Evolutionary conservation across 2,797 vertebrate species (phyloP), one percentile per base, ranked within the genome.

Genomic region (Sphaeramia orbicularis): DNA sequence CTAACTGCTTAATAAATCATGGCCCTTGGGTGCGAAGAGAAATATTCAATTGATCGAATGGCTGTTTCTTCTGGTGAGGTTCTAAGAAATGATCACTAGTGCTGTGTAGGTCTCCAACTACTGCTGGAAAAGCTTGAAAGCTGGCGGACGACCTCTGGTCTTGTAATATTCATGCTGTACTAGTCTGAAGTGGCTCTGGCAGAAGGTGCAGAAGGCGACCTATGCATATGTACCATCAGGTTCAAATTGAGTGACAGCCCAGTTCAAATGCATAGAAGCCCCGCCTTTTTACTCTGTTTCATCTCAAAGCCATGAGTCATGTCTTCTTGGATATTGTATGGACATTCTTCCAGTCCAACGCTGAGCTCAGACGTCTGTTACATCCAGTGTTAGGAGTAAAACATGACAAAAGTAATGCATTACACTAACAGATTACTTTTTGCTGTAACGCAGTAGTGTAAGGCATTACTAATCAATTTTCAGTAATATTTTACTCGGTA

Each of bases 1-100:
- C 54, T 40, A 19, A 24, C 30, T 50, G 32, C 18, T 83, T 54
- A 71, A 81, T 71, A 76, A 79, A 74, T 76, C 65, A 67, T 57
- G 58, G 44, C 6, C 44, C 24, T 63, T 64, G 60, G 63, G 70
- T 69, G 55, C 74, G 56, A 41, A 19, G 57, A 9, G 14, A 15
- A 24, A 71, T 32, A 32, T 32, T 32, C 30, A 32, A 32, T 32
- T 32, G 30, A 32, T 32, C 8, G 30, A 32, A 32, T 32, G 21
- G 21, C 21, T 24, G 8, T 32, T 32, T 32, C 30, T 32, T 32
- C 30, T 32, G 30, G 30, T 32, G 8, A 32, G 30, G 30, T 9
- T 32, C 30, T 32, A 32, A 32, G 30, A 32, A 2, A 7, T 32
- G 6, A 32, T 32, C 30, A 32, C 30, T 32, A 7, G 30, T 7